Evolutionary conservation across 2,797 vertebrate species (phyloP), one percentile per base, ranked within the genome.

Genomic region (Poecile montanus): DNA sequence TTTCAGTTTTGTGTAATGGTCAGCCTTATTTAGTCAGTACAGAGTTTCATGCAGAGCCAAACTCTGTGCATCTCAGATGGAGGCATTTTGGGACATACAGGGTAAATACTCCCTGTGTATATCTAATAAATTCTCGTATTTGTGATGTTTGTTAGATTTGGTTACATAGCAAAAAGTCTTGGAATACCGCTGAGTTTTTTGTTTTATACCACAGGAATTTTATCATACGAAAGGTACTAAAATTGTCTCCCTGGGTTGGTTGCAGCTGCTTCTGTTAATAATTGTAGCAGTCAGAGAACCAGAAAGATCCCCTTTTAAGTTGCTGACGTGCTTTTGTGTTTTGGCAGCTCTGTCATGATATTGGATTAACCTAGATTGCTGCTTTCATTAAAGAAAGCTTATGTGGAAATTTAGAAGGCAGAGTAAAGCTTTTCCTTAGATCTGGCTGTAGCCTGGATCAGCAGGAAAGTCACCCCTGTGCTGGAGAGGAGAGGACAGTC

Each of bases 301-400:
- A 29, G 14, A 63, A 90, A 83, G 47, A 78, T 81, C 10, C 21
- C 14, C 16, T 85, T 88, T 80, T 68, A 77, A 83, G 70, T 62
- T 79, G 29, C 44, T 8, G n/a, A 58, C 0, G 0, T 66, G 47
- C 62, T 79, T 72, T 94, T 83, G 72, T 88, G 62, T 51, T 88
- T 94, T 91, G 81, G 68, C 85, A 88, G 40, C 54, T 74, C 57
- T 77, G 1, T 34, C 36, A 38, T 76, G 68, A 40, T 89, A 62
- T 6, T 71, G 77, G 91, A 57, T 94, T 94, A 92, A 90, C 79
- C 76, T 62, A 61, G 54, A 86, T 91, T 92, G 42, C 50, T 87
- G 51, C 32, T 87, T 65, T 40, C 45, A 17, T 30, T 80, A 48
- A 80, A 44, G 79, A 71, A 86, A 83, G 68, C 47, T 84, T 88